A percentile compares a stretch with the other conserved stretches of the same genome.
These are phyloP conservation scores for Vidua macroura DNA, from an alignment of 2,113 vertebrate species.

Conservation along the genomic window DNA sequence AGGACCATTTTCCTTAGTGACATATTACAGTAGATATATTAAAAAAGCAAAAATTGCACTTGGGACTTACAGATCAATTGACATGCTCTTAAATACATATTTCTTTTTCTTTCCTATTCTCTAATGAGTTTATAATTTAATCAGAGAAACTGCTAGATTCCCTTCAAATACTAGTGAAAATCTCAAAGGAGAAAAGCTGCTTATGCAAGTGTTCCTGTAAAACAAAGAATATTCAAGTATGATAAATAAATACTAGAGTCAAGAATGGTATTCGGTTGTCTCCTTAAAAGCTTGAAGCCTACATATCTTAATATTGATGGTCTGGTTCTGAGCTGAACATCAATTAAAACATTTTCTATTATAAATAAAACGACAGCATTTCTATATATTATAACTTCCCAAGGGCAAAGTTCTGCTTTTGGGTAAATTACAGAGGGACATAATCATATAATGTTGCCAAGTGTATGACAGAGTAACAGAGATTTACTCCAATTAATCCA, in stretches of 20 bases:
- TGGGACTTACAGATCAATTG: slow-evolving; percentile 58
- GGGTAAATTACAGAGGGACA: background rate
- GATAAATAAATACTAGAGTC: background rate
- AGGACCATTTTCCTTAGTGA: slow-evolving; percentile 37
- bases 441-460: background rate
- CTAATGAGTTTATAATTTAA: slow-evolving; percentile 67
- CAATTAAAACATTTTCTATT: slow-evolving; percentile 8
- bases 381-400: background rate
- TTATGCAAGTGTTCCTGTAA: slow-evolving; percentile 43
- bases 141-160: slow-evolving; percentile 51
- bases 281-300: background rate
- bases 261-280: background rate
- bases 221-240: slow-evolving; percentile 45
- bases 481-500: background rate
- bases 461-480: background rate
- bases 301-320: background rate
- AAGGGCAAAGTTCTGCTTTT: background rate
- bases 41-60: slow-evolving; percentile 9
- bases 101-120: slow-evolving; percentile 22
- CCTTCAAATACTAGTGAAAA: slow-evolving; percentile 24
- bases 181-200: slow-evolving; percentile 54
- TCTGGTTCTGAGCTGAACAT: background rate
- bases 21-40: background rate
- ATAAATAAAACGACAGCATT: background rate
- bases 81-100: slow-evolving; percentile 40